Evolutionary conservation across 2,888 invertebrate genomes (phyloP), one percentile per base, ranked within the genome.

Genomic region (Diarsia rubi): DNA sequence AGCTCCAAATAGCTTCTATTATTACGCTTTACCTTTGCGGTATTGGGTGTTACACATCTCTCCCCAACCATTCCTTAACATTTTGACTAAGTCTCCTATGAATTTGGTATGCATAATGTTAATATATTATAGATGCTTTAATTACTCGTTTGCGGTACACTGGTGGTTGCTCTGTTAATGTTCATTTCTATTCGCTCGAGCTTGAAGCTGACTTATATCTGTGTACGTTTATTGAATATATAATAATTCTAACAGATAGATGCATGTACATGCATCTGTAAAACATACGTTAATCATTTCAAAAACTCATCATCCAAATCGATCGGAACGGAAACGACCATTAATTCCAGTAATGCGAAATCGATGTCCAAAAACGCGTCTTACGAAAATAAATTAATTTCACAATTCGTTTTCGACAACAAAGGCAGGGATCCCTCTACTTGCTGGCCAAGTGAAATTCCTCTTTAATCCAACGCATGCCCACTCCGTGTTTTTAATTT

Each of bases 401-500:
- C 84, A 85, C 92, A 94, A 93, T 92, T 91, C 91, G 90, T 92
- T 93, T 91, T 90, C 85, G 90, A 88, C 90, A 93, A 93, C 92
- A 94, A 94, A 93, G 91, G 91, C 89, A 80, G 86, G 88, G 86
- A 87, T 91, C 91, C 92, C 90, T 90, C 90, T 91, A 92, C 91
- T 92, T 93, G 92, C 92, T 93, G 91, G 92, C 90, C 88, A 89
- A 90, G 92, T 91, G 92, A 93, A 95, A 96, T 95, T 95, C 94
- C 93, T 94, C 93, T 94, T 94, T 94, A 95, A 96, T 95, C 95
- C 95, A 92, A 94, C 94, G 94, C 94, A 95, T 94, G 94, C 94
- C 92, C 93, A 94, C 91, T 93, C 90, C 94, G 92, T 91, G 94
- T 95, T 96, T 96, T 96, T 96, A 96, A 96, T 96, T 96, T 95